A percentile compares a stretch with the other conserved stretches of the same genome.
phyloP scores from a whole-genome alignment of 2,797 vertebrate species.

The Onychomys leucogaster region DNA sequence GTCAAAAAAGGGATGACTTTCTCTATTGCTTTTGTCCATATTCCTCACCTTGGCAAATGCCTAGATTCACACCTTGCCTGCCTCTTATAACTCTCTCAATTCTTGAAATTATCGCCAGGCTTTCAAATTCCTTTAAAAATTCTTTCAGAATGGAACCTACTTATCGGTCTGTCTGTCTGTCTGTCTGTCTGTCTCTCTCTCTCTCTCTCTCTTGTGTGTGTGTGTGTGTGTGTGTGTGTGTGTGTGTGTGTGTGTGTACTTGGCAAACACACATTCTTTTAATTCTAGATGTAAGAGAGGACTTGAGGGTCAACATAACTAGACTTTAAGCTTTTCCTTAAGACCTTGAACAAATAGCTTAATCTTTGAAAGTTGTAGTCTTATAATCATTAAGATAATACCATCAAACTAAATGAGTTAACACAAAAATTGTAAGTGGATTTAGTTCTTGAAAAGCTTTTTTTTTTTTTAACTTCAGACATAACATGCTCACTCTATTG shows the following conservation, averaged over 20 bases:
- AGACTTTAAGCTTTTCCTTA: neutral
- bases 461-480: neutral
- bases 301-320: neutral
- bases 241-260: neutral
- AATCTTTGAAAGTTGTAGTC: neutral
- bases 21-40: neutral
- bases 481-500: neutral
- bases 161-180: neutral
- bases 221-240: neutral
- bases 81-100: neutral
- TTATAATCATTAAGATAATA: neutral
- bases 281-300: neutral
- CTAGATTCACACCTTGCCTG: neutral
- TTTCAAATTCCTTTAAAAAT: neutral
- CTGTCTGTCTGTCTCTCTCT: too few relatives aligned
- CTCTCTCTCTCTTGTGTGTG: too few relatives aligned
- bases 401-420: neutral
- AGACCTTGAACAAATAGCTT: neutral
- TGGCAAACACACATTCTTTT: neutral
- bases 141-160: neutral
- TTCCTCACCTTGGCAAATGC: neutral
- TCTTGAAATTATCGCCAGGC: too few relatives aligned
- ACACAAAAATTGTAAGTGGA: neutral
- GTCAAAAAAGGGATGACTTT: neutral
- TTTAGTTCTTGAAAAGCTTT: neutral